These are phyloP conservation scores for Mesocentrotus franciscanus DNA, from an alignment of 53 echinoderm and acorn worm species.

Conservation along the genomic window DNA sequence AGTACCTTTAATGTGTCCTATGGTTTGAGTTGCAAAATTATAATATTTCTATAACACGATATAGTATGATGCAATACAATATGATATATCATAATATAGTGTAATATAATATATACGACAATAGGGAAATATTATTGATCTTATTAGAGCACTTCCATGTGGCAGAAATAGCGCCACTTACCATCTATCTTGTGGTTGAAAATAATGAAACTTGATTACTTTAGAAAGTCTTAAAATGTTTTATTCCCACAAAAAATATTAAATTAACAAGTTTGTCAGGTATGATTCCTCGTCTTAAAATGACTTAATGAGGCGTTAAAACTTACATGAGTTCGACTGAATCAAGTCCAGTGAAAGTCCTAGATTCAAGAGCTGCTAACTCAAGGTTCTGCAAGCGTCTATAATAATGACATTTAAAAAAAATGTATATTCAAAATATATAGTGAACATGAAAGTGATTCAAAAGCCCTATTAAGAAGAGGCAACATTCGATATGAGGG, in stretches of 20 bases:
- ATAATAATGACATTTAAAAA: background rate
- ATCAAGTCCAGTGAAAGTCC: constrained; percentile 50
- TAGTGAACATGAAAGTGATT: background rate
- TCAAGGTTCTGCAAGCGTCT: constrained; percentile 54
- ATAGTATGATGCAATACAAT: background rate
- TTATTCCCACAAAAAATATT: background rate
- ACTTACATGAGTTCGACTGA: constrained; percentile 39
- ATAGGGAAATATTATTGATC: no score
- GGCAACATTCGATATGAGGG: no score
- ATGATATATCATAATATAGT: background rate
- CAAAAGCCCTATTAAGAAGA: no score
- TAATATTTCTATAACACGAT: no score
- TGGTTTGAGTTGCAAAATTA: background rate
- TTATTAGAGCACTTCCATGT: no score
- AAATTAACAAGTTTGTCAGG: background rate
- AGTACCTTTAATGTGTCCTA: background rate
- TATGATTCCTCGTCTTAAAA: no score
- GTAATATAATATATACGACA: background rate
- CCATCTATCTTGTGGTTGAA: no score
- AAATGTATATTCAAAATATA: background rate
- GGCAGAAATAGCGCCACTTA: no score
- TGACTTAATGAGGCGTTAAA: background rate
- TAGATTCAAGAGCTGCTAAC: background rate
- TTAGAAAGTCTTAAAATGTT: no score
- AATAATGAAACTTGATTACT: no score